Evolutionary conservation across 2,888 invertebrate genomes (phyloP).

Genomic region (Microctonus brassicae): DNA sequence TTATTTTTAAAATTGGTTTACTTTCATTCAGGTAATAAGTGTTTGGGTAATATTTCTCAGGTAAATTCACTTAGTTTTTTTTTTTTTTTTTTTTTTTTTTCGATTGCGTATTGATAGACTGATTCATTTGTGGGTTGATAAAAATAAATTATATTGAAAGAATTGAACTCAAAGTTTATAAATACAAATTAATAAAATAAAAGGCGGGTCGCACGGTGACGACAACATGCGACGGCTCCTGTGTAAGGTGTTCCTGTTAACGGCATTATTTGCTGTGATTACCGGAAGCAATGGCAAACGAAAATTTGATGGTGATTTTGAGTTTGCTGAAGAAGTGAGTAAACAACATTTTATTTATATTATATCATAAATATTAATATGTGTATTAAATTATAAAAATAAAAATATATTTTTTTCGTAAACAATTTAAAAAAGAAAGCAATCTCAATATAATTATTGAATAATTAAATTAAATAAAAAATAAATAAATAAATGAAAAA

Average conservation of each 20-base stretch:
- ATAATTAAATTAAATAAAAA: too few species aligned
- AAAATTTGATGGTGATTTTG: constrained; percentile 84
- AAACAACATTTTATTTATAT: constrained; percentile 36
- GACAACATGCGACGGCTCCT: constrained; percentile 27
- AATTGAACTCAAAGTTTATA: neutral
- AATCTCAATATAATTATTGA: too few species aligned
- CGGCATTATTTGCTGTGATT: constrained; percentile 65
- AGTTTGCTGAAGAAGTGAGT: constrained; percentile 84
- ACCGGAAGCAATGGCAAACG: constrained; percentile 75
- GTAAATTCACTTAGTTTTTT: too few species aligned
- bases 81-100: too few species aligned
- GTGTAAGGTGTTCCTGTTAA: constrained; percentile 68
- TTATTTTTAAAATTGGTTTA: too few species aligned
- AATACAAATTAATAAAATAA: neutral
- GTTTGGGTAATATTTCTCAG: too few species aligned
- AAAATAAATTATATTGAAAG: neutral
- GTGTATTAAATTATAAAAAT: too few species aligned
- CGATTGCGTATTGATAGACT: too few species aligned
- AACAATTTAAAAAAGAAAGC: too few species aligned
- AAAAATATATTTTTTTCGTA: neutral
- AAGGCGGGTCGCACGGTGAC: constrained; percentile 1
- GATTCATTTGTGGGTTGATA: too few species aligned
- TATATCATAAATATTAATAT: neutral
- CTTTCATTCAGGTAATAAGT: too few species aligned
- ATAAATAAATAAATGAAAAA: neutral